These are phyloP conservation scores for Heliconius charithonia DNA, from an alignment of 2,888 invertebrate genomes.

Conservation along the genomic window DNA sequence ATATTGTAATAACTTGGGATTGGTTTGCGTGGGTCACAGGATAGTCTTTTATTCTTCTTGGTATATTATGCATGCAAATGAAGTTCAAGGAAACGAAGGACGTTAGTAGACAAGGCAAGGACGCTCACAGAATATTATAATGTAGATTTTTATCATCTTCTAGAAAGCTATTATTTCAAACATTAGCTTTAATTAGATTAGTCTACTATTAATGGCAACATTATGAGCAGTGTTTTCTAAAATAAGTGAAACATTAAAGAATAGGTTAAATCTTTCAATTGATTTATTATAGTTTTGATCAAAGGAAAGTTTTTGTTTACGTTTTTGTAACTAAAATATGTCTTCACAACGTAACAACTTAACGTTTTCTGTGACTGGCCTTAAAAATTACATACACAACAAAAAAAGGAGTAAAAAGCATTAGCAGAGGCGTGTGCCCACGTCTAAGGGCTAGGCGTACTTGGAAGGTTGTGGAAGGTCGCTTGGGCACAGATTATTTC, in stretches of 20 bases:
- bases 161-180: slow-evolving; percentile 16
- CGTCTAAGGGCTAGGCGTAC: slow-evolving; percentile 51
- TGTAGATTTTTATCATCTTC: slow-evolving; percentile 26
- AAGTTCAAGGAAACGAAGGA: slow-evolving; percentile 40
- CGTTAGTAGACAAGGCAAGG: slow-evolving; percentile 37
- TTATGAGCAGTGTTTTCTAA: slow-evolving; percentile 1
- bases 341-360: neutral
- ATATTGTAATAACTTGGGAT: slow-evolving; percentile 45
- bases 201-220: neutral
- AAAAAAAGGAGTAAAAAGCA: slow-evolving; percentile 44
- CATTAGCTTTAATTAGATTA: slow-evolving; percentile 17
- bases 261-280: neutral
- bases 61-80: slow-evolving; percentile 41
- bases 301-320: neutral
- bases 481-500: slow-evolving; percentile 74
- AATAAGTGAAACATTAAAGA: neutral
- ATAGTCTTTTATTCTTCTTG: slow-evolving; percentile 26
- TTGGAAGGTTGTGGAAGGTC: slow-evolving; percentile 78
- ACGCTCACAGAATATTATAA: slow-evolving; percentile 41
- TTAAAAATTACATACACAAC: neutral
- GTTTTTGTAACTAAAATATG: neutral
- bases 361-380: neutral
- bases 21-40: slow-evolving; percentile 28
- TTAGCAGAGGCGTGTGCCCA: slow-evolving; percentile 50
- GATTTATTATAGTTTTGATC: neutral